phyloP scores from a whole-genome alignment of 64 coral and sea anemone species.

The Orbicella faveolata region DNA sequence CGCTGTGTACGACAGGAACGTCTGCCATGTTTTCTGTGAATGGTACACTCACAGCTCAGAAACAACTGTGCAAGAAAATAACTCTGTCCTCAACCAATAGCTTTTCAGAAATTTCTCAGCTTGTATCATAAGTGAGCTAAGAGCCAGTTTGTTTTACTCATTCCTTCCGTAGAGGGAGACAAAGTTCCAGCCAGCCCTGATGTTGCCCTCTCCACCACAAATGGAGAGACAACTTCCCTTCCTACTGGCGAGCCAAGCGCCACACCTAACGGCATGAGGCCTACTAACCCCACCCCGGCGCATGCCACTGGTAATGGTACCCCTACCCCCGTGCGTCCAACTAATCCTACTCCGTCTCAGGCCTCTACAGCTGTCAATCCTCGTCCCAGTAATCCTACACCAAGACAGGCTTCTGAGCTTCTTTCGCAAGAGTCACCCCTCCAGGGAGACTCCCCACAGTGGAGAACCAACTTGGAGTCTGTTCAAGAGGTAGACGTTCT shows the following conservation, averaged over 20 bases:
- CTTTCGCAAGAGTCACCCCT: constrained; percentile 43
- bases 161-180: neutral
- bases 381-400: constrained; percentile 88
- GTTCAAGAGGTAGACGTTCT: constrained; percentile 50
- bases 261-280: constrained; percentile 78
- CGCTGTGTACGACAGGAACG: no score
- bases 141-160: neutral
- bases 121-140: neutral
- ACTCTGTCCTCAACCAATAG: no score
- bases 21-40: no score
- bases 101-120: neutral
- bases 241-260: constrained; percentile 19
- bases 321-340: constrained; percentile 77
- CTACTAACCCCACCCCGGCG: constrained; percentile 93
- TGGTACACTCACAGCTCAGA: no score
- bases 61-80: no score
- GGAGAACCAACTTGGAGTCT: constrained; percentile 71
- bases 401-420: constrained; percentile 35
- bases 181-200: constrained; percentile 23
- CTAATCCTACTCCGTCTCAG: constrained; percentile 83
- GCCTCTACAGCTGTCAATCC: constrained; percentile 56
- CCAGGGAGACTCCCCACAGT: constrained; percentile 54
- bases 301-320: constrained; percentile 86
- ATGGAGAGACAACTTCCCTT: constrained; percentile 27
- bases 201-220: neutral